phyloP scores from a whole-genome alignment of 2,113 vertebrate genomes.

The Limanda limanda region DNA sequence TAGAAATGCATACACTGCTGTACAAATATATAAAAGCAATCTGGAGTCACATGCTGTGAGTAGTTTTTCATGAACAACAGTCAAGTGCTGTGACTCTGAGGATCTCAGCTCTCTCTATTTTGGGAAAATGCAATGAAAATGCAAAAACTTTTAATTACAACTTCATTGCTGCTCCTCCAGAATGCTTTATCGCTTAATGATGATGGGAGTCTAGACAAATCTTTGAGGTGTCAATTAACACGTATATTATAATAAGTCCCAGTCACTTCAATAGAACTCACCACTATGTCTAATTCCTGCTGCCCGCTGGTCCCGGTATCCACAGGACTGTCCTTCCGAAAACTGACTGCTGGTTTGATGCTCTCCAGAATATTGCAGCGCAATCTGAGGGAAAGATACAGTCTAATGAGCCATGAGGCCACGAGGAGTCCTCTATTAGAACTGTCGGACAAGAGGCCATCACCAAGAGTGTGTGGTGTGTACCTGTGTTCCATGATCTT shows the following conservation, averaged over 20 bases:
- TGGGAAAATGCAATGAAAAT: too few species aligned
- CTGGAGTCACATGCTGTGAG: too few species aligned
- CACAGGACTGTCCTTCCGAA: conserved; percentile 79
- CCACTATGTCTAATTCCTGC: conserved; percentile 88
- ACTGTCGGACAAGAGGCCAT: not conserved
- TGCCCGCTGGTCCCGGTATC: conserved; percentile 73
- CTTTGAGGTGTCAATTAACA: not conserved
- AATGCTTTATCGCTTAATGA: not conserved
- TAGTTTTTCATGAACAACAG: too few species aligned
- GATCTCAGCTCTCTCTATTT: too few species aligned
- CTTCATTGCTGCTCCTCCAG: not conserved
- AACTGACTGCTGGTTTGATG: conserved; percentile 79
- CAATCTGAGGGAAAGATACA: conserved; percentile 81
- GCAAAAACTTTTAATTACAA: not conserved
- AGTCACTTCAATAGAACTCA: conserved; percentile 65
- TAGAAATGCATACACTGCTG: too few species aligned
- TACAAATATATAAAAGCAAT: too few species aligned
- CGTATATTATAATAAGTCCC: not conserved
- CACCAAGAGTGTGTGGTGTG: not conserved
- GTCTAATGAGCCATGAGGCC: conserved; percentile 2
- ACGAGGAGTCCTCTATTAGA: not conserved
- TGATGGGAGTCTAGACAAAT: not conserved
- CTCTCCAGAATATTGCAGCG: conserved; percentile 91
- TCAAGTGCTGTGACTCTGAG: too few species aligned
- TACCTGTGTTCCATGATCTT: conserved; percentile 97